Conservation (phyloP, 1,140 invertebrate genomes). For the Drosophila pachea region DNA sequence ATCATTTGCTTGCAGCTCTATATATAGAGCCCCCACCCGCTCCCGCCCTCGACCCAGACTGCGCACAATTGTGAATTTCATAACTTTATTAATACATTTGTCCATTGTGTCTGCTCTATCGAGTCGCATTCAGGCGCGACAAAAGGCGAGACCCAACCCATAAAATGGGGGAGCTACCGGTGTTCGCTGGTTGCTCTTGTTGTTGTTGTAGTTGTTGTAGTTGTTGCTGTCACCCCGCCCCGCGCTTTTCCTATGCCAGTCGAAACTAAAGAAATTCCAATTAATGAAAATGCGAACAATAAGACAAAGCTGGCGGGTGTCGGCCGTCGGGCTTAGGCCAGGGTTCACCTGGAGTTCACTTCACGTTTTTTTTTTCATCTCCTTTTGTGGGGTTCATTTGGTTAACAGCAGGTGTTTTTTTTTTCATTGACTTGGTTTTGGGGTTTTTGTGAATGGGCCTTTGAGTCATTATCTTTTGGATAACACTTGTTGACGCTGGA, state of each 20-base stretch:
- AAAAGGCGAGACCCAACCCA: slow-evolving; percentile 54
- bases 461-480: too few relatives aligned
- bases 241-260: slow-evolving; percentile 32
- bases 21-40: not conserved
- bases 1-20: not conserved
- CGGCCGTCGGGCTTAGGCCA: not conserved
- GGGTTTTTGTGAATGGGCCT: too few relatives aligned
- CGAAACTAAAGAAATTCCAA: slow-evolving; percentile 65
- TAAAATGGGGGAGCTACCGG: slow-evolving; percentile 33
- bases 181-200: slow-evolving; percentile 30
- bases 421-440: slow-evolving; percentile 15
- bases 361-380: too few relatives aligned
- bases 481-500: too few relatives aligned
- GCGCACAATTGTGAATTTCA: slow-evolving; percentile 56
- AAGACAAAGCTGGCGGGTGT: slow-evolving; percentile 9
- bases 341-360: not conserved
- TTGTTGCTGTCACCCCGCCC: slow-evolving; percentile 3
- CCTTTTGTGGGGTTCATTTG: too few relatives aligned
- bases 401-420: slow-evolving; percentile 67
- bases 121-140: slow-evolving; percentile 67
- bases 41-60: not conserved
- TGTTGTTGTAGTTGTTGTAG: slow-evolving; percentile 11
- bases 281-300: slow-evolving; percentile 67
- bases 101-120: slow-evolving; percentile 61
- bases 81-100: slow-evolving; percentile 74